Percentiles rank a stretch among this genome's conserved stretches.
These are phyloP conservation scores for Solen grandis DNA, from an alignment of 1,140 invertebrate genomes.

Conservation along the genomic window DNA sequence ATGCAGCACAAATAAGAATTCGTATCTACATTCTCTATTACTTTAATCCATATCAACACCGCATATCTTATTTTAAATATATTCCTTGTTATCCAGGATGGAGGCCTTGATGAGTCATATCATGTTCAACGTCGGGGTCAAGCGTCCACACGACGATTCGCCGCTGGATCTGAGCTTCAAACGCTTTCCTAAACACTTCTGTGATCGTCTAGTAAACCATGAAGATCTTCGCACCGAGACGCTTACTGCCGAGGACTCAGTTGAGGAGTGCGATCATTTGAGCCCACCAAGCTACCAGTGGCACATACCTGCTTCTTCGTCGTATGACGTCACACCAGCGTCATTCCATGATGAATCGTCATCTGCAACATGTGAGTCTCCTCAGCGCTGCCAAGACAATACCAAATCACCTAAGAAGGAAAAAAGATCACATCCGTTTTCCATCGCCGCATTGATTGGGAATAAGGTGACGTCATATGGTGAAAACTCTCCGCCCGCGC, in stretches of 20 bases:
- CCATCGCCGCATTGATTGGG: conserved; percentile 25
- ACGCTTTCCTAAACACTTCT: neutral
- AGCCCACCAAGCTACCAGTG: too few species aligned
- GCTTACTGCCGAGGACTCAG: neutral
- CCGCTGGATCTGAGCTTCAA: conserved; percentile 5
- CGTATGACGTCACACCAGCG: too few species aligned
- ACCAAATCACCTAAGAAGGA: neutral
- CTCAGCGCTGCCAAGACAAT: neutral
- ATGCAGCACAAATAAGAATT: too few species aligned
- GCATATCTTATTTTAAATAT: too few species aligned
- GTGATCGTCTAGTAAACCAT: conserved; percentile 26
- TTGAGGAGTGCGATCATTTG: neutral
- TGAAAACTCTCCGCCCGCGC: neutral
- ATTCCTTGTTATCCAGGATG: conserved; percentile 23
- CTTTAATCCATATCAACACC: too few species aligned
- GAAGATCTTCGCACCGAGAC: conserved; percentile 38
- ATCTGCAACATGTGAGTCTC: neutral
- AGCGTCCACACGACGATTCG: too few species aligned
- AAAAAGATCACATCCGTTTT: conserved; percentile 18
- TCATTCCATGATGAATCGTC: too few species aligned
- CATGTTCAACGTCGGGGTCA: conserved; percentile 9
- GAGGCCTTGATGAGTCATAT: conserved; percentile 35
- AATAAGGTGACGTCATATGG: neutral
- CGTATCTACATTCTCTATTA: too few species aligned
- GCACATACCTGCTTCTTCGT: too few species aligned